These are phyloP conservation scores for Garra rufa DNA, from an alignment of 2,113 vertebrate genomes.

Conservation along the genomic window DNA sequence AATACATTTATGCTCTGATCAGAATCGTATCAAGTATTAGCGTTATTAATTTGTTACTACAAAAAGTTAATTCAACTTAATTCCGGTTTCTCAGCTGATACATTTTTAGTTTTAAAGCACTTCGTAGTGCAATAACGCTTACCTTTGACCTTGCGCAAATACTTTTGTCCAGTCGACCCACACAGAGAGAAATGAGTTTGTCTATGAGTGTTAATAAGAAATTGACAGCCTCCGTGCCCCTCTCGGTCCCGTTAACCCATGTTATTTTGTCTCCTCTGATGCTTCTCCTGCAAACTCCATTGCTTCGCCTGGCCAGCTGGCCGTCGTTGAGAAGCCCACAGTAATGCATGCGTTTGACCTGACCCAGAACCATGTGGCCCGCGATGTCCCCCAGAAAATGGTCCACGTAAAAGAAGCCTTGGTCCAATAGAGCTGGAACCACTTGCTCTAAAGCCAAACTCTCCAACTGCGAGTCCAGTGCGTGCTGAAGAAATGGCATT, in stretches of 20 bases:
- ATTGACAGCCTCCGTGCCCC: constrained; percentile 86
- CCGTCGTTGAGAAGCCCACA: constrained; percentile 82
- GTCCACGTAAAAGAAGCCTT: constrained; percentile 88
- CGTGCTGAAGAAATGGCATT: constrained; percentile 79
- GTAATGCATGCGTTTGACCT: constrained; percentile 85
- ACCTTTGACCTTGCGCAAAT: constrained; percentile 93
- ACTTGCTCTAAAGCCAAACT: constrained; percentile 84
- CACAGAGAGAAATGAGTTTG: constrained; percentile 83
- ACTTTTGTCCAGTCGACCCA: constrained; percentile 80
- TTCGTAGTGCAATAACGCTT: constrained; percentile 43
- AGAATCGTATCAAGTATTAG: not conserved
- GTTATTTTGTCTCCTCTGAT: constrained; percentile 90
- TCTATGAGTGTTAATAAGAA: constrained; percentile 87
- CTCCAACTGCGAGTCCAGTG: constrained; percentile 80
- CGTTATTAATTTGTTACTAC: not conserved
- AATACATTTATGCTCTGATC: too few relatives aligned
- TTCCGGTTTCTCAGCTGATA: not conserved
- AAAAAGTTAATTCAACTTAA: not conserved
- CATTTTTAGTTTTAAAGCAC: not conserved
- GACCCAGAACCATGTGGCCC: constrained; percentile 84
- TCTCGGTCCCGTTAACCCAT: constrained; percentile 89
- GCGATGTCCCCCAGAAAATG: constrained; percentile 84
- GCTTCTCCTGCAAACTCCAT: constrained; percentile 81
- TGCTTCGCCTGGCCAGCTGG: constrained; percentile 81
- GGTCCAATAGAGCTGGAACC: constrained; percentile 82